These are phyloP conservation scores for Blennius ocellaris DNA, from an alignment of 2,113 vertebrate species.

Conservation along the genomic window DNA sequence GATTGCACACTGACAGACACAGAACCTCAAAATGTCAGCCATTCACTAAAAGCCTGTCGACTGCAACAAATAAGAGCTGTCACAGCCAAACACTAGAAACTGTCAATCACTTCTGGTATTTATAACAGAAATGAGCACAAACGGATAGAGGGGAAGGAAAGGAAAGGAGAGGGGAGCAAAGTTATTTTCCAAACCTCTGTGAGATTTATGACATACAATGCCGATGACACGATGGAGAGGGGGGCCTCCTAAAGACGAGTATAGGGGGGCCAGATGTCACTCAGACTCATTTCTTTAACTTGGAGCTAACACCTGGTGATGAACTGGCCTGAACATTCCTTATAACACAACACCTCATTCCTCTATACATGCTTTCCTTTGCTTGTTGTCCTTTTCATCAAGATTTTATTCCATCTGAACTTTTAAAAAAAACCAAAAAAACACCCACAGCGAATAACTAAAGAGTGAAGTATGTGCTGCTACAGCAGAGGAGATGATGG, in stretches of 20 bases:
- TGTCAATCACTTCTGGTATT: conserved; percentile 74
- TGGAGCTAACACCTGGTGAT: conserved; percentile 31
- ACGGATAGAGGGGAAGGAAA: conserved; percentile 21
- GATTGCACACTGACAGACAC: conserved; percentile 58
- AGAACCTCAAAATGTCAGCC: conserved; percentile 69
- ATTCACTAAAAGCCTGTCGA: conserved; percentile 69
- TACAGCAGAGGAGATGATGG: conserved; percentile 24
- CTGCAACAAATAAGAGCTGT: conserved; percentile 75
- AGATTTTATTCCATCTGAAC: conserved; percentile 41
- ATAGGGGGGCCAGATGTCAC: conserved; percentile 25
- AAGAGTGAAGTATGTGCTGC: conserved; percentile 6
- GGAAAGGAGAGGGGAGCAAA: background rate
- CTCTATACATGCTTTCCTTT: conserved; percentile 21
- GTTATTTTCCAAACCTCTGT: conserved; percentile 23
- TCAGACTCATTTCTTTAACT: conserved; percentile 33
- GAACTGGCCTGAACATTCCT: conserved; percentile 28
- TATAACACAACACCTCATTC: conserved; percentile 34
- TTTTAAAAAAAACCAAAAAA: conserved; percentile 29
- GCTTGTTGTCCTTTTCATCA: conserved; percentile 36
- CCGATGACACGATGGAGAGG: conserved; percentile 21
- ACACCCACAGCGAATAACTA: conserved; percentile 41
- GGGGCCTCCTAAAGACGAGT: background rate
- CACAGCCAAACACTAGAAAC: conserved; percentile 69
- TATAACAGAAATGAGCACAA: conserved; percentile 59
- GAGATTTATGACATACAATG: conserved; percentile 16